These are phyloP conservation scores for Lottia gigantea DNA, from an alignment of 2,888 invertebrate species.

Conservation along the genomic window DNA sequence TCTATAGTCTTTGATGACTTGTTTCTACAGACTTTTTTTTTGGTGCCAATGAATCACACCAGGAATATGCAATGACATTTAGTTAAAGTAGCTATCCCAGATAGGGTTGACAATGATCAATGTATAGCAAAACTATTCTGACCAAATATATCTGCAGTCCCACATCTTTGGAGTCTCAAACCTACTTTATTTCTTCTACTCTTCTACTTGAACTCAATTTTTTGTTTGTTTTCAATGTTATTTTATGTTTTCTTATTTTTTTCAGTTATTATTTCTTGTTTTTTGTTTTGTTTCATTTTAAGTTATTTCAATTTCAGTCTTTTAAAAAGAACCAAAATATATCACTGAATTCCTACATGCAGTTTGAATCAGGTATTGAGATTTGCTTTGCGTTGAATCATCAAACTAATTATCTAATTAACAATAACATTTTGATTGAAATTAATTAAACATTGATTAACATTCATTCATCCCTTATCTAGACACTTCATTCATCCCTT, in stretches of 20 bases:
- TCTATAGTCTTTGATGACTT: no score
- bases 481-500: background rate
- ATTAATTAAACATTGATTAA: background rate
- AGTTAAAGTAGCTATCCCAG: no score
- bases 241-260: background rate
- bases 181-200: no score
- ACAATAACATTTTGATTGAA: background rate
- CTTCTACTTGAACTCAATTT: background rate
- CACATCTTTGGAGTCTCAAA: no score
- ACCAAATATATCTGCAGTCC: no score
- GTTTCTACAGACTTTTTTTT: no score
- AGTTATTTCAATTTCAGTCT: conserved; percentile 17
- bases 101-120: no score
- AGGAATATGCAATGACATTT: no score
- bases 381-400: conserved; percentile 6
- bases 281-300: conserved; percentile 12
- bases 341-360: background rate
- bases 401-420: conserved; percentile 1
- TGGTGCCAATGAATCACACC: no score
- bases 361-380: conserved; percentile 1
- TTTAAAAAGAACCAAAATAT: conserved; percentile 12
- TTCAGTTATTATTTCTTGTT: conserved; percentile 8
- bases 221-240: conserved; percentile 12
- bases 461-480: background rate
- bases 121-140: no score